Conservation (phyloP, 2,797 vertebrate species). For the Enteromius mattozi region DNA sequence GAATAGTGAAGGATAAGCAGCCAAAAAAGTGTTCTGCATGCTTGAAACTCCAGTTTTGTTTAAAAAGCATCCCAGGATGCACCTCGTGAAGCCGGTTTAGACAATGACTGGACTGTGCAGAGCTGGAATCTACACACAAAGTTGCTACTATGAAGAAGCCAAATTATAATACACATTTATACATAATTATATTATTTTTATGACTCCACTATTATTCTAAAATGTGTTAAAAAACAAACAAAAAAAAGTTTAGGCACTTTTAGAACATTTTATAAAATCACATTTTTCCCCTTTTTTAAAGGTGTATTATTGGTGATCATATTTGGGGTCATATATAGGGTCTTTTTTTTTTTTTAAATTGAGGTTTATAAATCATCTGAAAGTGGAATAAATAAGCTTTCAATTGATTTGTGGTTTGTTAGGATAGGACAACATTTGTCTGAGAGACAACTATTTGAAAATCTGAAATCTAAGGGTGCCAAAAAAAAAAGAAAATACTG, state of each 20-base stretch:
- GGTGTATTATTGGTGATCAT: neutral
- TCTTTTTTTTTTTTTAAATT: too few relatives aligned
- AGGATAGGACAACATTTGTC: too few relatives aligned
- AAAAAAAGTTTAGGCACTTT: neutral
- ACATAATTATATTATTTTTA: neutral
- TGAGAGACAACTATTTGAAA: too few relatives aligned
- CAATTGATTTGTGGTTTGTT: too few relatives aligned
- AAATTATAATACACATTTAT: neutral
- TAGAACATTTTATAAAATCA: neutral
- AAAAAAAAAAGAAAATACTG: too few relatives aligned
- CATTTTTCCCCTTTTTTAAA: neutral
- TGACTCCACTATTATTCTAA: neutral
- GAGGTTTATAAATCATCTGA: too few relatives aligned
- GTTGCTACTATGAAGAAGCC: neutral
- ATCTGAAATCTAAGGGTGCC: too few relatives aligned
- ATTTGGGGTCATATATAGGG: too few relatives aligned
- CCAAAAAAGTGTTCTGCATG: neutral
- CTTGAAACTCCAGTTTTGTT: neutral
- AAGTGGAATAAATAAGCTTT: too few relatives aligned
- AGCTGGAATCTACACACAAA: conserved; percentile 2
- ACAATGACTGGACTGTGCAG: conserved; percentile 3
- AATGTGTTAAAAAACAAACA: neutral
- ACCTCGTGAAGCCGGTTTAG: neutral
- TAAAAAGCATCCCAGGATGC: conserved; percentile 6
- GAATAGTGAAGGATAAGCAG: neutral